phyloP scores from a whole-genome alignment of 2,888 invertebrate genomes.

The Palloptera scutellata region DNA sequence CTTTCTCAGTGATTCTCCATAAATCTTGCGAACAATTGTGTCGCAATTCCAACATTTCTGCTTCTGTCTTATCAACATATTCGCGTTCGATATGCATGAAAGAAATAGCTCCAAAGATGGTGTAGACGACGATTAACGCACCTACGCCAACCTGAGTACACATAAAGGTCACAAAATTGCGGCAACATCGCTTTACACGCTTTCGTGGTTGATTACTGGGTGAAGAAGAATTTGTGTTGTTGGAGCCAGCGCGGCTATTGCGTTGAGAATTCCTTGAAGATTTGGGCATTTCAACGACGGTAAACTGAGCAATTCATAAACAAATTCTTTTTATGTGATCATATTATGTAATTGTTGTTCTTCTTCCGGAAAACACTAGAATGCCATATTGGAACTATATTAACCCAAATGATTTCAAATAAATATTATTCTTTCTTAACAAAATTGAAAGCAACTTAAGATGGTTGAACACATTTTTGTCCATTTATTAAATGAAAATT shows the following conservation, averaged over 20 bases:
- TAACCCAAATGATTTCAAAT: no score
- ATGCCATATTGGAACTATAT: background rate
- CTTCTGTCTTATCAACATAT: conserved; percentile 65
- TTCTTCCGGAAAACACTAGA: background rate
- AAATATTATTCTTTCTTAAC: background rate
- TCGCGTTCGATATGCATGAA: conserved; percentile 81
- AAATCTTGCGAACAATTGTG: conserved; percentile 70
- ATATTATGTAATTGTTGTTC: background rate
- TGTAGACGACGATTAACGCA: conserved; percentile 85
- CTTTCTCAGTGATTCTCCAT: conserved; percentile 74
- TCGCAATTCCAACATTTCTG: conserved; percentile 68
- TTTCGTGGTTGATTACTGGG: conserved; percentile 75
- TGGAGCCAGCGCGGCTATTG: conserved; percentile 31
- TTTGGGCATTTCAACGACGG: conserved; percentile 33
- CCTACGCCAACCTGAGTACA: conserved; percentile 92
- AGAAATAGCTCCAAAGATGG: conserved; percentile 83
- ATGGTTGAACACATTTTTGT: background rate
- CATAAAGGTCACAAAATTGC: conserved; percentile 89
- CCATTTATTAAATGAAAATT: no score
- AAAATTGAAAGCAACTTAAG: background rate
- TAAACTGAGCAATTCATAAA: background rate
- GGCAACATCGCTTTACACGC: conserved; percentile 83
- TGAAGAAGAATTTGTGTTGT: conserved; percentile 71
- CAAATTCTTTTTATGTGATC: background rate
- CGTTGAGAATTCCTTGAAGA: conserved; percentile 34